Evolutionary conservation across 2,113 vertebrate genomes (phyloP).

Genomic region (Vicugna pacos): DNA sequence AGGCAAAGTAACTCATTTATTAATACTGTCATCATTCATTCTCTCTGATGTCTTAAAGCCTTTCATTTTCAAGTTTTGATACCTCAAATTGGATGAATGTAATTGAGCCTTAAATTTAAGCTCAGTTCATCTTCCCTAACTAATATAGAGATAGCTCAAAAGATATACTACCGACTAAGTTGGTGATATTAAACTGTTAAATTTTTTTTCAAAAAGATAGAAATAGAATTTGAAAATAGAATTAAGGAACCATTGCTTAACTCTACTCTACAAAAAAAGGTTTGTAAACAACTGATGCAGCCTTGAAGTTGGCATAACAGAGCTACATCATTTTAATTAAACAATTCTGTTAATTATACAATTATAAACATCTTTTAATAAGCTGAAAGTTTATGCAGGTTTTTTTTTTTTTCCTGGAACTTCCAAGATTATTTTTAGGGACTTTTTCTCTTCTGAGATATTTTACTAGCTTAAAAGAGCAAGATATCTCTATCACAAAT

Average conservation of each 20-base stretch:
- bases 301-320: not conserved
- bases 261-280: not conserved
- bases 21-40: not conserved
- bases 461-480: not conserved
- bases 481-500: not conserved
- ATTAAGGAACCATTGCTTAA: not conserved
- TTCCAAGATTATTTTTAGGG: not conserved
- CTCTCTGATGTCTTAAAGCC: not conserved
- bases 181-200: not conserved
- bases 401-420: not conserved
- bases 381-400: not conserved
- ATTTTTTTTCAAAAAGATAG: not conserved
- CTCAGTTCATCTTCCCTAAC: not conserved
- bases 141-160: slow-evolving; percentile 5
- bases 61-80: not conserved
- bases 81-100: not conserved
- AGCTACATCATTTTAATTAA: slow-evolving; percentile 10
- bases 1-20: not conserved
- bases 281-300: not conserved
- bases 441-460: not conserved
- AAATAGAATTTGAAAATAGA: slow-evolving; percentile 5
- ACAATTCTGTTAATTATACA: not conserved
- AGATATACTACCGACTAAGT: not conserved
- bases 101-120: not conserved
- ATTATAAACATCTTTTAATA: slow-evolving; percentile 8